Evolutionary conservation across 2,113 vertebrate species (phyloP), one percentile per base, ranked within the genome.

Genomic region (Caretta caretta): DNA sequence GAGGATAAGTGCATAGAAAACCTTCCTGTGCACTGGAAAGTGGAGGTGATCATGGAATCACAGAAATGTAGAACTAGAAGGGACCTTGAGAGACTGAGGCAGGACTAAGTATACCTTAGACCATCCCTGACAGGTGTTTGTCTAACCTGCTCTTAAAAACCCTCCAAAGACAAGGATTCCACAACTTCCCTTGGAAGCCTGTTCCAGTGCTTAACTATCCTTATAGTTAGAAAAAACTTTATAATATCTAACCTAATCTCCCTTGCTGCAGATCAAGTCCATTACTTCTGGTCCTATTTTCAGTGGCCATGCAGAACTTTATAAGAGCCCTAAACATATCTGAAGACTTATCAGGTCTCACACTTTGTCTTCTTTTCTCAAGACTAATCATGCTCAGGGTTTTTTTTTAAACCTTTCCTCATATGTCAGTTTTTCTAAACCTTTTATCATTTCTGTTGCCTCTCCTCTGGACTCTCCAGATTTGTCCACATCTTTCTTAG

Each of bases 1-100:
- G 76, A 89, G 25, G 56, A n/a, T 2, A 10, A 3, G 16, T 27
- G 49, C 46, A 24, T 0, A 57, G 38, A 48, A 92, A 84, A 48
- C 17, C 84, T 78, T 82, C 59, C 48, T 20, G 22, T 10, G 4
- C 1, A 24, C 4, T 1, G 51, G 48, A 42, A 94, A 87, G 38
- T 1, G 0, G 10, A 48, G 50, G 48, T 10, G 38, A 82, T 51
- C 0, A 0, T 14, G 8, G 35, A 57, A n/a, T 62, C 59, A 72
- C 5, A 72, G 65, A 72, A 38, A 72, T 2, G 19, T 38, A 72
- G n/a, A 17, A 20, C 19, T 72, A 5, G 65, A 38, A 72, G 14
- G 9, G n/a, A 72, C n/a, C 16, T 38, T 72, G 65, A 72, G 35
- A 38, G 19, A 20, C n/a, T 38, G 65, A 72, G 17, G 65, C n/a